Evolutionary conservation across 2,797 vertebrate genomes (phyloP), one percentile per base, ranked within the genome.

Genomic region (Hemibagrus guttatus): DNA sequence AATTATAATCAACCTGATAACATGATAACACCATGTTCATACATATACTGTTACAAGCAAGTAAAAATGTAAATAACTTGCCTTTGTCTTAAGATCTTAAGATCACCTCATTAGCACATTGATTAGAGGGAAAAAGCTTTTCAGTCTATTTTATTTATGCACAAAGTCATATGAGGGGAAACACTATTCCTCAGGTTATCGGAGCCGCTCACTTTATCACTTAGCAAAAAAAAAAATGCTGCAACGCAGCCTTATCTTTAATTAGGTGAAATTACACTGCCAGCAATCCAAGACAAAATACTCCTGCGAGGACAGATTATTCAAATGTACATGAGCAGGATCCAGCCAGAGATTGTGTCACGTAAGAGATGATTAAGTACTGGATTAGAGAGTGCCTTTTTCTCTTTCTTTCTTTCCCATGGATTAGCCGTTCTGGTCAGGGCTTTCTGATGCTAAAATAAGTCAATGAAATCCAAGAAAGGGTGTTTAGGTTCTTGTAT

Each of bases 251-350:
- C 90, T 91, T 91, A 90, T 92, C 90, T 90, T 78, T 91, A 91
- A 89, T 92, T 92, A 88, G 86, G 90, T 91, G 85, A 90, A 92
- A 92, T 90, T 89, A 91, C 88, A 87, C 88, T 90, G 88, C 86
- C 85, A 91, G 83, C 63, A 85, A 83, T 86, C 75, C 81, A 64
- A 90, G 86, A 88, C 84, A 80, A 87, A 89, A 89, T 54, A 54
- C 28, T 61, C 63, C 49, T 78, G 72, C 12, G 13, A 39, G 61
- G 78, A 81, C 87, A 86, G 86, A 90, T 84, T 59, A 86, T 88
- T 80, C 86, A 85, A 75, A 75, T 89, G 59, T 89, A 86, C 79
- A 81, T 84, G 81, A 80, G 76, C 68, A 81, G 83, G 80, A 74
- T 83, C 56, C 71, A 79, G 42, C 7, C 64, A 28, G 49, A 85